A percentile compares a stretch with the other conserved stretches of the same genome.
phyloP scores from a whole-genome alignment of 2,797 vertebrate species.

The Podarcis lilfordi region DNA sequence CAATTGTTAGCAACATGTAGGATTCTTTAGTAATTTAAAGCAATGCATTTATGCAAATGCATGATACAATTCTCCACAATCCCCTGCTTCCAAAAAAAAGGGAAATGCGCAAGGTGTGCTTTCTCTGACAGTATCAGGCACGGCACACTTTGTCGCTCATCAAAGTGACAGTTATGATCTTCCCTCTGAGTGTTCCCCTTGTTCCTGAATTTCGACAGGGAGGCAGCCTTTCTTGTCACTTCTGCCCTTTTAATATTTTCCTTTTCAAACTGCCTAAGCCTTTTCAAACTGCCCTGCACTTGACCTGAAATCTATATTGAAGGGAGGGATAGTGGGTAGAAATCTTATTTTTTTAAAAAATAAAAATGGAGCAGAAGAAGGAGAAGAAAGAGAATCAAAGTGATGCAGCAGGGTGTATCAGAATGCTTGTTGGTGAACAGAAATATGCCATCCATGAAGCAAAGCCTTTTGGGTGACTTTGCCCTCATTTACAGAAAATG shows the following conservation, averaged over 20 bases:
- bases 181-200: neutral
- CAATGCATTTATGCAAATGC: neutral
- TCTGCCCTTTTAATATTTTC: constrained; percentile 7
- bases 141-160: constrained; percentile 3
- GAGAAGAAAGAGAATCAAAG: neutral
- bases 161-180: constrained; percentile 4
- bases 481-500: neutral
- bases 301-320: constrained; percentile 29
- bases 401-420: neutral
- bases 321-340: constrained; percentile 23
- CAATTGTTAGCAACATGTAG: neutral
- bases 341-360: neutral
- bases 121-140: neutral
- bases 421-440: neutral
- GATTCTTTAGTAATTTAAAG: neutral
- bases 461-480: neutral
- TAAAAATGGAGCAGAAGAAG: neutral
- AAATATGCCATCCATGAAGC: neutral
- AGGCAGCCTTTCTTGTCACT: neutral
- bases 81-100: constrained; percentile 8
- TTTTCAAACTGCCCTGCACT: constrained; percentile 41
- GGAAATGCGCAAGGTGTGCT: rapidly evolving
- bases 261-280: constrained; percentile 7
- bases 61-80: constrained; percentile 10
- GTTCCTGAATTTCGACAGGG: neutral